A percentile compares a stretch with the other conserved stretches of the same genome.
Evolutionary conservation across 1,140 invertebrate species (phyloP).

Genomic region (Pogonomyrmex californicus): DNA sequence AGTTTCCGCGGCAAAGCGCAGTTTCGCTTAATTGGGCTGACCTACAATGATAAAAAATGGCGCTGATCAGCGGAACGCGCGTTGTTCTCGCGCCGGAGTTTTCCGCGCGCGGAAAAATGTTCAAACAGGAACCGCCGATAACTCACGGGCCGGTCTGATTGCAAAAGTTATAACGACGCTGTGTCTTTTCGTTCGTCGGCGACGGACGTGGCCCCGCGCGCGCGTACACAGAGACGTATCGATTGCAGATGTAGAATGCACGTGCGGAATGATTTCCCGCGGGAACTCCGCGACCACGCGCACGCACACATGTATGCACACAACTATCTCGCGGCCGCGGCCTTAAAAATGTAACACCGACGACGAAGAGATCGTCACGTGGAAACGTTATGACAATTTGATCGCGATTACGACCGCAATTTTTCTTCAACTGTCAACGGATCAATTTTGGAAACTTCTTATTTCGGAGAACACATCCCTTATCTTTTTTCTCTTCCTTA

Average conservation of each 20-base stretch:
- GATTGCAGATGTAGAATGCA: constrained; percentile 64
- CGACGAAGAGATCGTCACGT: constrained; percentile 37
- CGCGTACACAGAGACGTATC: constrained; percentile 7
- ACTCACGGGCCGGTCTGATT: constrained; percentile 39
- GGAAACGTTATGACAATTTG: constrained; percentile 40
- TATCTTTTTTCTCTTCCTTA: too few relatives aligned
- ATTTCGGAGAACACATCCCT: background rate
- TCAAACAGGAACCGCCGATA: constrained; percentile 34
- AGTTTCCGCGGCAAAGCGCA: background rate
- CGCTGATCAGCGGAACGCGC: constrained; percentile 23
- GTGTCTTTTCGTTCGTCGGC: constrained; percentile 49
- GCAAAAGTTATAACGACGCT: constrained; percentile 58
- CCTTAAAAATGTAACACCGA: constrained; percentile 60
- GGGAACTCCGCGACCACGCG: constrained; percentile 70
- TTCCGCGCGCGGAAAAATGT: constrained; percentile 36
- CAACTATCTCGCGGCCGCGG: constrained; percentile 1
- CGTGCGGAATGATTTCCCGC: constrained; percentile 81
- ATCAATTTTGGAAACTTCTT: constrained; percentile 29
- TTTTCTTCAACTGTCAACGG: background rate
- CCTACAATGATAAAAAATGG: background rate
- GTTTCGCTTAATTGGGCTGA: background rate
- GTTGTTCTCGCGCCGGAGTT: background rate
- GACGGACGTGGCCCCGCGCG: constrained; percentile 13
- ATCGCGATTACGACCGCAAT: constrained; percentile 18
- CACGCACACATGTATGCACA: background rate